Evolutionary conservation across 2,113 vertebrate species (phyloP), one percentile per base, ranked within the genome.

Genomic region (Drymodes brunneopygia): DNA sequence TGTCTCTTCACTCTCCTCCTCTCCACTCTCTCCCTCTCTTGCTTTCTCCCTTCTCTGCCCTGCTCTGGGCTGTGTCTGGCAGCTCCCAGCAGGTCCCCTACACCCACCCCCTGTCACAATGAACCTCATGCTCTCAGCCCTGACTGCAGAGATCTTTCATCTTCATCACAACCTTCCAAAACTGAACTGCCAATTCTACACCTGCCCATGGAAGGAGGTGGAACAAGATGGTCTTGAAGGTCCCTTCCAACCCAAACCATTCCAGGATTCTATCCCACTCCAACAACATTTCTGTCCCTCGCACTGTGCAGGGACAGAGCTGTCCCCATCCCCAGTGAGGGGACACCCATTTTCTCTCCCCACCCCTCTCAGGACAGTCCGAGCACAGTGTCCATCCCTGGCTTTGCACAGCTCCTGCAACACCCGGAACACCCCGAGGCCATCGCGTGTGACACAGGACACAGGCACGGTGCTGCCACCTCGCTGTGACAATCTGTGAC

Each of bases 401-500:
- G 5, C 5, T 22, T 3, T 5, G 9, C 44, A 5, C 6, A 15
- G 9, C 40, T 66, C 60, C 61, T 7, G 0, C 4, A 12, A 9
- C 57, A 15, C 7, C 0, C 8, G 1, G 14, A 45, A 10, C 2
- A 0, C 15, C 1, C 4, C 5, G 4, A n/a, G 64, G 42, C 11
- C 20, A 2, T 0, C 1, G 0, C 2, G 8, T 2, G 0, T 6
- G 69, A 14, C 78, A 4, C 6, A 0, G 51, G 72, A 2, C 23
- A 5, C 8, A 5, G 40, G 19, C 23, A 1, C 31, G 10, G 40
- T 2, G 31, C 73, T 31, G 54, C 8, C 74, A 22, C 15, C 1
- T 0, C 6, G 0, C 11, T 0, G 0, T 16, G 40, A 54, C 58
- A 22, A 6, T 0, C 0, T 1, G 16, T 4, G 12, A 22, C 1